Evolutionary conservation across 1,140 invertebrate genomes (phyloP).

Genomic region (Protaetia brevitarsis): DNA sequence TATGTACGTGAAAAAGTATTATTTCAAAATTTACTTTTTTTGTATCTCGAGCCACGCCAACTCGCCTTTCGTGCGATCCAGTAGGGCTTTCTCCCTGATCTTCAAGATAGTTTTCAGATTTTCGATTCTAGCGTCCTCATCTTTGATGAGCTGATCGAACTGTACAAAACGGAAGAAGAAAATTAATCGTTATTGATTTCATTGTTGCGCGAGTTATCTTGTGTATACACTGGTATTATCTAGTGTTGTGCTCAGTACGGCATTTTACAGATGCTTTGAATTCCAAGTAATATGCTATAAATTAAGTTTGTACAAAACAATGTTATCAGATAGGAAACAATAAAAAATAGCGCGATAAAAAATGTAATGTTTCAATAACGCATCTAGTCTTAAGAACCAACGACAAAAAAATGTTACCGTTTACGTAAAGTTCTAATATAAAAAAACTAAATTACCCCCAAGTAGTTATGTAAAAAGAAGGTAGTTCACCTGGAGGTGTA

Average conservation of each 20-base stretch:
- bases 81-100: slow-evolving; percentile 43
- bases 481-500: too few species aligned
- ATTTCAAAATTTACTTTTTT: slow-evolving; percentile 46
- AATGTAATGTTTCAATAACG: too few species aligned
- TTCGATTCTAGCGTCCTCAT: slow-evolving; percentile 45
- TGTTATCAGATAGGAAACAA: neutral
- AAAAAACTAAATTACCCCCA: too few species aligned
- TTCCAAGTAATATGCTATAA: neutral
- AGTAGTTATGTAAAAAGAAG: too few species aligned
- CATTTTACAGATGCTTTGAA: neutral
- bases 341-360: too few species aligned
- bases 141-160: slow-evolving; percentile 47
- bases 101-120: slow-evolving; percentile 46
- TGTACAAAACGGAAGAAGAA: slow-evolving; percentile 29
- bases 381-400: too few species aligned
- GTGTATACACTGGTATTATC: neutral
- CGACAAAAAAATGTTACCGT: too few species aligned
- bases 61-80: slow-evolving; percentile 45
- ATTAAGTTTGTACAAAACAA: neutral
- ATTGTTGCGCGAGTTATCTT: neutral
- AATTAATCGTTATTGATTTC: slow-evolving; percentile 3
- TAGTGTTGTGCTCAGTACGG: neutral
- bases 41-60: slow-evolving; percentile 47
- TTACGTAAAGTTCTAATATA: too few species aligned
- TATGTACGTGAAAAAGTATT: neutral